Evolutionary conservation across 2,113 vertebrate species (phyloP), one percentile per base, ranked within the genome.

Genomic region (Microcebus jonahi): DNA sequence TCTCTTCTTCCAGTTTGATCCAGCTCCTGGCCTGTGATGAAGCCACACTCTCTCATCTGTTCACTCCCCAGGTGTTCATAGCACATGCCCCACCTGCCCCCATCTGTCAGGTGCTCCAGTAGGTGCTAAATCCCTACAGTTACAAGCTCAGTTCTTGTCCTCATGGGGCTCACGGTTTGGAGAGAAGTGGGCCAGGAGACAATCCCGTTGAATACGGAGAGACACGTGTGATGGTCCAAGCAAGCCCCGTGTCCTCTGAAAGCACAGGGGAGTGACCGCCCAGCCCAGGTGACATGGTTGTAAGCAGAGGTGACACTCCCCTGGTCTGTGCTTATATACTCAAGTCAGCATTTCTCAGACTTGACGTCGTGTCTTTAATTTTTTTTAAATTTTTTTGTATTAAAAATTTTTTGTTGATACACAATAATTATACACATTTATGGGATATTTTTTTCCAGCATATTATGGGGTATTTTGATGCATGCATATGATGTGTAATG

Each of bases 71-170:
- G 53, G 25, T 50, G 27, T 18, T 75, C 53, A 81, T 36, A 53
- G 82, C 57, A 25, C 0, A n/a, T 1, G 45, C 7, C 23, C 59
- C 25, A 1, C 53, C 7, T 9, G 23, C 23, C 21, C 0, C 23
- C 73, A 48, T 25, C 13, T 86, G 39, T 45, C 67, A 89, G 15
- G 34, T 10, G 36, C 25, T 23, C 36, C 8, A 17, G 63, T 68
- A 31, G 21, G 4, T 45, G 10, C 36, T 80, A 29, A 84, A 18
- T 7, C 12, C 36, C 27, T 88, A 18, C 3, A 70, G 29, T 73
- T 67, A 36, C 83, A 82, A 61, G 5, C 34, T 79, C 29, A 89
- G 31, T 48, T 48, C 25, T 9, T 90, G 25, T 10, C 23, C 61
- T 70, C 29, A 29, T 86, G 53, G 31, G 59, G 57, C 6, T 45